A percentile compares a stretch with the other conserved stretches of the same genome.
Conservation (phyloP, 2,888 invertebrate genomes). For the Cephus runcator region DNA sequence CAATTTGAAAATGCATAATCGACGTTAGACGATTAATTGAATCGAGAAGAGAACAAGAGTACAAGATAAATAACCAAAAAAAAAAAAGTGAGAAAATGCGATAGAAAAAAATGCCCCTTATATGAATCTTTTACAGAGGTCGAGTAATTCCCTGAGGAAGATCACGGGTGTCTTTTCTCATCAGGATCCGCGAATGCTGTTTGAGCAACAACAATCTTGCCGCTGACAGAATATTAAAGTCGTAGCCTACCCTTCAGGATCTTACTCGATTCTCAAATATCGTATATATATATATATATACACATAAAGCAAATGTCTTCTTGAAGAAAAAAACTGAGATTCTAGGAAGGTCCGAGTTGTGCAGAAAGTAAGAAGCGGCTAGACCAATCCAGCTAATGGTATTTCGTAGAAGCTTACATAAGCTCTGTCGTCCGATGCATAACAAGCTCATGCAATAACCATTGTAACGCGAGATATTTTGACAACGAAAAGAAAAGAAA, state of each 20-base stretch:
- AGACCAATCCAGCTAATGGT: not conserved
- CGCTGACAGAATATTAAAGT: not conserved
- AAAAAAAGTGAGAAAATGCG: not conserved
- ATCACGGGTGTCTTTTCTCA: not conserved
- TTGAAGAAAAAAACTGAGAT: slow-evolving; percentile 37
- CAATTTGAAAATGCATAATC: slow-evolving; percentile 6
- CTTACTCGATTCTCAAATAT: not conserved
- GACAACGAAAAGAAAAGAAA: not conserved
- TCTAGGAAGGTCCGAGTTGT: slow-evolving; percentile 61
- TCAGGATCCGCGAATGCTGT: not conserved
- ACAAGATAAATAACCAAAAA: not conserved
- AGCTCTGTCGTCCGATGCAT: not conserved
- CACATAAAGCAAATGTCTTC: not conserved
- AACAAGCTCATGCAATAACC: not conserved
- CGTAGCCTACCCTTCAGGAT: not conserved
- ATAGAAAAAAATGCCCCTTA: not conserved
- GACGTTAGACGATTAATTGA: not conserved
- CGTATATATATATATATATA: not conserved
- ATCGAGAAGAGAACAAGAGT: not conserved
- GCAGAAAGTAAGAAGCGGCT: slow-evolving; percentile 59
- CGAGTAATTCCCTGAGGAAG: not conserved
- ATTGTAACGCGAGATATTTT: not conserved
- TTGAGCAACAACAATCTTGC: not conserved
- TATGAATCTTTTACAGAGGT: not conserved
- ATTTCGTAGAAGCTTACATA: not conserved